Evolutionary conservation across 2,113 vertebrate species (phyloP).

Genomic region (Ramphastos sulfuratus): DNA sequence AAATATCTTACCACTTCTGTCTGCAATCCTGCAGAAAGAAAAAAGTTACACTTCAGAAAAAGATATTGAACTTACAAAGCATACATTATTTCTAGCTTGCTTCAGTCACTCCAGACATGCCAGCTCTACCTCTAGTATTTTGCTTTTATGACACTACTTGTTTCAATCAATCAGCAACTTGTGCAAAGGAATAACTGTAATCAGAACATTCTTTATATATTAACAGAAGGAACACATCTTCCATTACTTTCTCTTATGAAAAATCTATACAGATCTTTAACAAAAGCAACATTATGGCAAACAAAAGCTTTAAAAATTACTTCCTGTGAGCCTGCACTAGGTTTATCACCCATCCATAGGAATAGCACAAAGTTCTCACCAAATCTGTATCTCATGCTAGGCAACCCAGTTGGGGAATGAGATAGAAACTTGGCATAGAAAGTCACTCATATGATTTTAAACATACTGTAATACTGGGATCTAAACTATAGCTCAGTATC

Average conservation of each 20-base stretch:
- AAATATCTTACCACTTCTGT: conserved; percentile 69
- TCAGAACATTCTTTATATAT: not conserved
- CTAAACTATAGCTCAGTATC: not conserved
- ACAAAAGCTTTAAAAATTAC: not conserved
- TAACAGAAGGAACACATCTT: not conserved
- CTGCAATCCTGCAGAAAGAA: conserved; percentile 61
- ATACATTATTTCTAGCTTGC: not conserved
- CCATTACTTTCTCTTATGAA: not conserved
- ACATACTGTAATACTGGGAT: not conserved
- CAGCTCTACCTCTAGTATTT: not conserved
- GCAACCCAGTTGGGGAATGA: not conserved
- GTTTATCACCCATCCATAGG: not conserved
- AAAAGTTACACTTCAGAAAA: conserved; percentile 37
- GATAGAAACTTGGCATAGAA: not conserved
- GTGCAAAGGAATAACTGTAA: not conserved
- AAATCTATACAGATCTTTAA: not conserved
- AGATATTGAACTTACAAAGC: not conserved
- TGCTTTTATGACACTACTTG: not conserved
- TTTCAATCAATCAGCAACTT: not conserved
- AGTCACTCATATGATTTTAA: not conserved
- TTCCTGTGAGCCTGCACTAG: not conserved
- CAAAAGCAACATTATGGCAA: not conserved
- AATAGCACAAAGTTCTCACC: not conserved
- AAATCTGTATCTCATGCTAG: not conserved
- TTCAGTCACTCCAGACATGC: not conserved